Evolutionary conservation across 2,888 invertebrate species (phyloP).

Genomic region (Nemotelus pantherinus): DNA sequence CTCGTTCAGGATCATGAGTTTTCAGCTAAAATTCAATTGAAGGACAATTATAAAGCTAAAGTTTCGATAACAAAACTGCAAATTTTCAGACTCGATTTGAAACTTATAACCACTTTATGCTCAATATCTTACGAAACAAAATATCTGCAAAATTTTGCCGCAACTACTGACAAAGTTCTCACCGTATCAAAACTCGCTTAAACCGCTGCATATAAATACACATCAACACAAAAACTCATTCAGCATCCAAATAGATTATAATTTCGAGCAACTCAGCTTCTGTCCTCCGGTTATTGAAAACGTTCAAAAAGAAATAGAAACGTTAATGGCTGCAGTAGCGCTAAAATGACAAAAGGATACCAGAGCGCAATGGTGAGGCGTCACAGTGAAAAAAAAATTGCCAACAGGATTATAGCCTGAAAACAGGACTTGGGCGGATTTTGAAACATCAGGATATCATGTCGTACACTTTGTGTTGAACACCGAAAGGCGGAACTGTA

Average conservation of each 20-base stretch:
- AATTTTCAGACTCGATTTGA: too few species aligned
- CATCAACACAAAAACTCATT: too few species aligned
- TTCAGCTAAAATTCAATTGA: too few species aligned
- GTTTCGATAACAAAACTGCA: too few species aligned
- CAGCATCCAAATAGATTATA: constrained; percentile 46
- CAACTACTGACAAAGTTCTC: too few species aligned
- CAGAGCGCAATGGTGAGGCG: constrained; percentile 51
- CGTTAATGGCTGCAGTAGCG: constrained; percentile 52
- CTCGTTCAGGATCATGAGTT: too few species aligned
- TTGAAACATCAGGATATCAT: constrained; percentile 40
- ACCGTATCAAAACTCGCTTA: too few species aligned
- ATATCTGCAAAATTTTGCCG: too few species aligned
- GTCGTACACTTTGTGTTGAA: constrained; percentile 18
- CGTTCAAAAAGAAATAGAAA: constrained; percentile 55
- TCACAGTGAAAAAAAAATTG: background rate
- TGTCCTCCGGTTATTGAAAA: constrained; percentile 54
- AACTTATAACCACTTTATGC: too few species aligned
- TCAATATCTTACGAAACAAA: too few species aligned
- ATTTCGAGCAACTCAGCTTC: constrained; percentile 52
- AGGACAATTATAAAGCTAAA: too few species aligned
- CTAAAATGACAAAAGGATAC: constrained; percentile 22
- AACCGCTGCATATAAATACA: too few species aligned
- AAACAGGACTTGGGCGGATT: constrained; percentile 36
- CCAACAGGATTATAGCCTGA: background rate
- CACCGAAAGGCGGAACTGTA: constrained; percentile 20